These are phyloP conservation scores for Lepus americanus DNA, from an alignment of 2,113 vertebrate species.

Conservation along the genomic window DNA sequence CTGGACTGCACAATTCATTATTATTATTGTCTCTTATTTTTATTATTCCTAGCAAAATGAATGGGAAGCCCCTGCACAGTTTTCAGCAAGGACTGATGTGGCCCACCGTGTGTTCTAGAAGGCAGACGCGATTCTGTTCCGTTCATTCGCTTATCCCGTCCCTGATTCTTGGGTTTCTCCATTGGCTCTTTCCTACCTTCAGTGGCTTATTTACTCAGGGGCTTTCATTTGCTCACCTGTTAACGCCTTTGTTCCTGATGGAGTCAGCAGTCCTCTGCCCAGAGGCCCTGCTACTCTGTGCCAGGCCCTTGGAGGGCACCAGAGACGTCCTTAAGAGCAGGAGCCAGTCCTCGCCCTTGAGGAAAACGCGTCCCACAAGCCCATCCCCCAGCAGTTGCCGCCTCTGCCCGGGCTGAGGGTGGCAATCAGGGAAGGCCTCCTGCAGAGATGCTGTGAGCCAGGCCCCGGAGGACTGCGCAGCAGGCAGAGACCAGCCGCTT, in stretches of 20 bases:
- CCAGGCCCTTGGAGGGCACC: not conserved
- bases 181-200: not conserved
- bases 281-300: not conserved
- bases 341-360: not conserved
- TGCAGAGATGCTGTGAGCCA: not conserved
- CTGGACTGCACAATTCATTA: not conserved
- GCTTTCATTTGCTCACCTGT: slow-evolving; percentile 7
- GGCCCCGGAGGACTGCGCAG: not conserved
- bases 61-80: not conserved
- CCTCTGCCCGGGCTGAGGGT: not conserved
- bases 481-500: not conserved
- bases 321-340: not conserved
- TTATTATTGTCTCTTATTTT: slow-evolving; percentile 29
- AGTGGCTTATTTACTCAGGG: not conserved
- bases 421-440: not conserved
- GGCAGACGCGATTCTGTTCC: not conserved
- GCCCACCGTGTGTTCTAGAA: not conserved
- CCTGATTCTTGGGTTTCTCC: not conserved
- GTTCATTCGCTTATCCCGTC: slow-evolving; percentile 26
- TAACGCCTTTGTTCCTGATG: slow-evolving; percentile 23
- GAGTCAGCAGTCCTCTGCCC: not conserved
- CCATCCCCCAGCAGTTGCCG: not conserved
- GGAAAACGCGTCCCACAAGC: not conserved
- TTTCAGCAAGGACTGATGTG: not conserved
- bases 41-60: slow-evolving; percentile 26